Percentiles rank a stretch among this genome's conserved stretches.
Conservation (phyloP, 2,888 invertebrate genomes). For the Patella pellucida region DNA sequence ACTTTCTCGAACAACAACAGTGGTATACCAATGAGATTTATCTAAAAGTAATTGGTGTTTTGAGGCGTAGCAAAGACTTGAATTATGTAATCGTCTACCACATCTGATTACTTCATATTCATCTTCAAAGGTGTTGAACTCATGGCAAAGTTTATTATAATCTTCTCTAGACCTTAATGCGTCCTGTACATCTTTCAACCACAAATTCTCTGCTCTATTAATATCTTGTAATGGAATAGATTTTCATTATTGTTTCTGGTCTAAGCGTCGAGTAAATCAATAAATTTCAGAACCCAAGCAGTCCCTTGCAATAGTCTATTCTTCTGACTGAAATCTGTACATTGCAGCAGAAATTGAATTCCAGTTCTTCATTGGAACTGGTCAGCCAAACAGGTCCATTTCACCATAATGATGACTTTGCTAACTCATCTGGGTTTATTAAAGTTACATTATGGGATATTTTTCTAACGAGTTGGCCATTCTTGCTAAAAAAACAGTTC, state of each 20-base stretch:
- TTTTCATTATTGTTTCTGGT: neutral
- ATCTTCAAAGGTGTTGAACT: neutral
- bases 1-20: neutral
- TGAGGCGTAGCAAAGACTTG: neutral
- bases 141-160: neutral
- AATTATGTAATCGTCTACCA: neutral
- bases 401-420: neutral
- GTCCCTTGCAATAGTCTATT: neutral
- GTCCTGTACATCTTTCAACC: neutral
- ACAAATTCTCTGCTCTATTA: neutral
- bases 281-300: neutral
- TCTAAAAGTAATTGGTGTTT: neutral
- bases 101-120: neutral
- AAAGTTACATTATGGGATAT: too few relatives aligned
- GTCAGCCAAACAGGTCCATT: neutral
- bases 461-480: too few relatives aligned
- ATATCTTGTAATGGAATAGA: neutral
- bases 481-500: too few relatives aligned
- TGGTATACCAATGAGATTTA: constrained; percentile 6
- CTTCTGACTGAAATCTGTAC: neutral
- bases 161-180: neutral
- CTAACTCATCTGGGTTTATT: neutral
- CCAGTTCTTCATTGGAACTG: neutral
- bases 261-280: neutral
- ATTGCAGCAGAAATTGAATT: neutral